Conservation (phyloP, 2,797 vertebrate species). For the Liparis tanakae region DNA sequence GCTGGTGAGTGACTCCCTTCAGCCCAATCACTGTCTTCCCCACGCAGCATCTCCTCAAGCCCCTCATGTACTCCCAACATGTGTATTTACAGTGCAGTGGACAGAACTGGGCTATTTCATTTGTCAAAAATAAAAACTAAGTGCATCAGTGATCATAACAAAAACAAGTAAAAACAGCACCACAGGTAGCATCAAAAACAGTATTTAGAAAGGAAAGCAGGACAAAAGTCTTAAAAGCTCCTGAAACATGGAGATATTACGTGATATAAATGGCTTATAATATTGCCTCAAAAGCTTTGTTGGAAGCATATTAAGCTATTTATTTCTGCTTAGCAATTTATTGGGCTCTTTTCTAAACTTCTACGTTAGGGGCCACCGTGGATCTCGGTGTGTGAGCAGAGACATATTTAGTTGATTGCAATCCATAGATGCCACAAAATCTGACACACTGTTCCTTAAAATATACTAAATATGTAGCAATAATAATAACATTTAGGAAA, state of each 20-base stretch:
- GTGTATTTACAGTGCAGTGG: neutral
- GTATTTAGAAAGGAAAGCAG: neutral
- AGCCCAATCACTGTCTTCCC: constrained; percentile 32
- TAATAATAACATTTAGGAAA: neutral
- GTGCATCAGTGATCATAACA: neutral
- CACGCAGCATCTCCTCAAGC: constrained; percentile 7
- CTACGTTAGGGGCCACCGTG: neutral
- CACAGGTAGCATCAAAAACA: neutral
- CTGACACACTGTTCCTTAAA: neutral
- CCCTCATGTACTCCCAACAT: neutral
- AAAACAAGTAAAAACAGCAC: neutral
- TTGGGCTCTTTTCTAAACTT: neutral
- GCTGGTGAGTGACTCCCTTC: constrained; percentile 57
- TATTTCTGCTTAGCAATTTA: neutral
- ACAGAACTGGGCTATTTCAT: neutral
- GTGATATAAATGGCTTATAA: neutral
- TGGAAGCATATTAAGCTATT: neutral
- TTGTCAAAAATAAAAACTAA: neutral
- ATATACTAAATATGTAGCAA: neutral
- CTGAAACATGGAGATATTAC: neutral
- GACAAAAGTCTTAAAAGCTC: neutral
- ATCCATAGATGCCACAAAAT: neutral
- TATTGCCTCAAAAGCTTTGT: neutral
- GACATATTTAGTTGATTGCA: neutral
- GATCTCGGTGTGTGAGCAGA: neutral